Evolutionary conservation across 2,797 vertebrate species (phyloP), one percentile per base, ranked within the genome.

Genomic region (Otus scops): DNA sequence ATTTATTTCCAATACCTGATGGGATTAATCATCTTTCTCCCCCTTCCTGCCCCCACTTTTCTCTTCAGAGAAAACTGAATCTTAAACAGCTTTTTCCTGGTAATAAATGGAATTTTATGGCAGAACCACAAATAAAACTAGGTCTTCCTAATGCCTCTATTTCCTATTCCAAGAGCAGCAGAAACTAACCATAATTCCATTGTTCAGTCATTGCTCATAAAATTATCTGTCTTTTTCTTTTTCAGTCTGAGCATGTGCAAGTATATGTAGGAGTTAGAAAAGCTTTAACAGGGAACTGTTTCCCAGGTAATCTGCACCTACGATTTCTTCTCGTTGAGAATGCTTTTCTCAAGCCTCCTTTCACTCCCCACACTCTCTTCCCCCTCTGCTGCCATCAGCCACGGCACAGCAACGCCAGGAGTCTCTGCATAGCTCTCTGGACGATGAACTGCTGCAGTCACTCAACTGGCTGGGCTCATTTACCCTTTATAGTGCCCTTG

Each of bases 301-400:
- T 64, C 20, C 54, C 68, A 81, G 34, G 34, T 88, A 54, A 56
- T 57, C 48, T 68, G 13, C 30, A 68, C 32, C 21, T 57, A 18
- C 1, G 1, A 43, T 43, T 60, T 78, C 54, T 24, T 61, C 38
- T 61, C 1, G 0, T 32, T 30, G 30, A 20, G 45, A 60, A 68
- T 9, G 8, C 11, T 68, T 50, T 0, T 0, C 65, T n/a, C 17
- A 4, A 89, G 50, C 15, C 11, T 50, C 23, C 28, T 48, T 64
- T 39, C 4, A 0, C 26, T 69, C n/a, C 22, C 3, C 1, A 0
- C 6, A 4, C 20, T 11, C 26, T 79, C 28, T 36, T 39, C 26
- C 48, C 41, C 4, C 11, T 11, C 16, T 3, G 23, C 67, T 50
- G 50, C 41, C 22, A 11, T 6, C 28, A 0, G 0, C 60, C 14